A percentile compares a stretch with the other conserved stretches of the same genome.
Evolutionary conservation across 2,113 vertebrate genomes (phyloP).

Genomic region (Aleadryas rufinucha): DNA sequence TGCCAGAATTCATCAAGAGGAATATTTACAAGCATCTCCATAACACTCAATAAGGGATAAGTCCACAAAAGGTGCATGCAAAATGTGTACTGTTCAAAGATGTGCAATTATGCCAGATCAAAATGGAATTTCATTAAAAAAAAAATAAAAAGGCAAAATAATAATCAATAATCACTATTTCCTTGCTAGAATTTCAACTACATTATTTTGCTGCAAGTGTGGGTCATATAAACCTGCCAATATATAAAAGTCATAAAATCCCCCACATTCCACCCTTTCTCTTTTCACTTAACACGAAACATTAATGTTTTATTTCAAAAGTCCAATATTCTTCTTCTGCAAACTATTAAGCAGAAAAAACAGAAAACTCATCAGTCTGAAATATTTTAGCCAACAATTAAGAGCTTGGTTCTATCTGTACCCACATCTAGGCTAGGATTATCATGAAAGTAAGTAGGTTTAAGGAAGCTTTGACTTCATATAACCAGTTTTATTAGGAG

Average conservation of each 20-base stretch:
- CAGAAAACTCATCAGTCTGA: background rate
- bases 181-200: background rate
- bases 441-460: background rate
- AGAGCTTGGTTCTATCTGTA: background rate
- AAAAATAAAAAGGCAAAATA: background rate
- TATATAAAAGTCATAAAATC: background rate
- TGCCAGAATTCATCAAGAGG: background rate
- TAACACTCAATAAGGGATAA: background rate
- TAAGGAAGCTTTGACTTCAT: background rate
- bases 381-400: background rate
- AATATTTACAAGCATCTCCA: background rate
- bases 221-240: background rate
- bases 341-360: background rate
- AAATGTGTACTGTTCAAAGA: background rate
- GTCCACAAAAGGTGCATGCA: background rate
- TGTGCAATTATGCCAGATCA: background rate
- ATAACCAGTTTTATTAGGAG: background rate
- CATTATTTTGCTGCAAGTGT: background rate
- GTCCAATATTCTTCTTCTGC: background rate
- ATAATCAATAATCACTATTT: background rate
- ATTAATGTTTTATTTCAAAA: background rate
- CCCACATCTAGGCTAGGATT: background rate
- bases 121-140: background rate
- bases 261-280: background rate
- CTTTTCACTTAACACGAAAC: background rate